Base-by-base conservation (phyloP, 2,888 invertebrate species). In the Drosophila dives region DNA sequence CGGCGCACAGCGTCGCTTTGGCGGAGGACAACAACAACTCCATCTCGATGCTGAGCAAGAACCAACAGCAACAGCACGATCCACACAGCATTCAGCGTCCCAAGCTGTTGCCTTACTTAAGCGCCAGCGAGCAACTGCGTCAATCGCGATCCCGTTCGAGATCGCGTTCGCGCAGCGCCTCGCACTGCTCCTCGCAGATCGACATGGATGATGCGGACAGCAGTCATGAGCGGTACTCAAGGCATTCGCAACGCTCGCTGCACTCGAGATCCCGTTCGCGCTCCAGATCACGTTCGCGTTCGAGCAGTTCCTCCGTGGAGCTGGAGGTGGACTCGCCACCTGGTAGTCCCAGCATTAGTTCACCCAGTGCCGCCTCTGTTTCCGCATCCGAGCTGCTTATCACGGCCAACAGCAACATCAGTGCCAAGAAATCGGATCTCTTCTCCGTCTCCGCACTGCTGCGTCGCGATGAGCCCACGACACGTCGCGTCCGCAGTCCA, bases 361-460 rank as follows among this genome's bases (percentile, higher is more conserved):
- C 90, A 42, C 88, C 92, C 51, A 84, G 91, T 51, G 86, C 92
- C 64, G 89, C 87, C 26, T 84, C 84, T 38, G 40, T 78, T 26
- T 78, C 78, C 32, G 84, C 84, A 68, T 93, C 75, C 91, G 93
- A 88, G 77, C 86, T 75, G 94, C 70, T 90, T 15, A 87, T 94
- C 72, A 91, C 90, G 10, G 85, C 90, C 60, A 91, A 91, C 64
- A 91, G 91, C 72, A 88, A 90, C 49, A 96, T 61, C 54, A 89
- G 87, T 63, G 81, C 92, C 58, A 96, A 96, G 92, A 95, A 96
- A 94, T 97, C 97, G 17, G 97, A 97, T 93, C 94, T 96, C 32
- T 97, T 97, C 93, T 97, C 97, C 63, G 97, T 97, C 48, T 97
- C 96, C 75, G 97, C 97, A 0, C 93, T 97, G 40, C 93, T 97